These are phyloP conservation scores for Adrianichthys oophorus DNA, from an alignment of 2,797 vertebrate species.

Conservation along the genomic window DNA sequence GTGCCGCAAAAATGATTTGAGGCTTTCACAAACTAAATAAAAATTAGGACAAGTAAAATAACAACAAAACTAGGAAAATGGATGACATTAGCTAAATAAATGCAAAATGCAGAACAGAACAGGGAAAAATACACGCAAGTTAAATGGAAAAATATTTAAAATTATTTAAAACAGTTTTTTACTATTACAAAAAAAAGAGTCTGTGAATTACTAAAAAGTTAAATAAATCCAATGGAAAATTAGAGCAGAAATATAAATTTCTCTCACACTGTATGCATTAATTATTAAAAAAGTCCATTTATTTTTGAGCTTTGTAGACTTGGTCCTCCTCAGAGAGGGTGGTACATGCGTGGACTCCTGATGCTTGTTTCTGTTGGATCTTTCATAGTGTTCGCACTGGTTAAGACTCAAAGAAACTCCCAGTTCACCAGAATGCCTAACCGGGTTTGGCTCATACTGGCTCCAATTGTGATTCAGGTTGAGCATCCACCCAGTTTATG, in stretches of 20 bases:
- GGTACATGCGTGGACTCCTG: constrained; percentile 31
- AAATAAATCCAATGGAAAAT: background rate
- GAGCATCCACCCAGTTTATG: constrained; percentile 52
- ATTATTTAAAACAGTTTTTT: too few relatives aligned
- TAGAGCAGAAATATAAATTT: constrained; percentile 1
- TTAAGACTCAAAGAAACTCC: constrained; percentile 6
- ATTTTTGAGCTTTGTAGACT: constrained; percentile 27
- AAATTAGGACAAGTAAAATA: too few relatives aligned
- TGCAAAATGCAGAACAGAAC: too few relatives aligned
- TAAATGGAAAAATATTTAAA: too few relatives aligned
- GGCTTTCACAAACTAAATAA: too few relatives aligned
- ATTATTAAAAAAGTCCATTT: background rate
- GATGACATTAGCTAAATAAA: too few relatives aligned
- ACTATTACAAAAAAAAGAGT: too few relatives aligned
- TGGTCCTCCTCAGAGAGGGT: constrained; percentile 30
- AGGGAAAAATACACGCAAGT: too few relatives aligned
- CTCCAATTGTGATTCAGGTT: constrained; percentile 45
- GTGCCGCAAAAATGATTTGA: too few relatives aligned
- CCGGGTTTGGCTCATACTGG: constrained; percentile 28
- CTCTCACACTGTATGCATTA: background rate
- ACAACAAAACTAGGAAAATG: too few relatives aligned
- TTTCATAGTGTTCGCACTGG: constrained; percentile 1
- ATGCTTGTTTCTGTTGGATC: constrained; percentile 32
- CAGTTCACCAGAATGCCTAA: constrained; percentile 24
- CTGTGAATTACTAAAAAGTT: background rate